These are phyloP conservation scores for Gnatocerus cornutus DNA, from an alignment of 2,888 invertebrate genomes.

Conservation along the genomic window DNA sequence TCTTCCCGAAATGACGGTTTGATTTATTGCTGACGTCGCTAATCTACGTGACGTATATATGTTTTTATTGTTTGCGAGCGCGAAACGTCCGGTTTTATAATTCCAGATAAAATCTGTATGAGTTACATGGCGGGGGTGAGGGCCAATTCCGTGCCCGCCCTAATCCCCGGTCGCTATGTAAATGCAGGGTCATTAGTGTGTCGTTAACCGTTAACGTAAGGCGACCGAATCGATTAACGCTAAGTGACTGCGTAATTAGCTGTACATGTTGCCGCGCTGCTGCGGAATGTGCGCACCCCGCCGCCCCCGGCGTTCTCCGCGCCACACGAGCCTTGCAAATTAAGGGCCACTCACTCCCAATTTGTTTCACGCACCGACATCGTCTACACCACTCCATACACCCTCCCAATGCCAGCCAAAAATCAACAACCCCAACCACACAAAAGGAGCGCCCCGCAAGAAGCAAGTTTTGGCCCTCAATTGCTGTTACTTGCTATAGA, in stretches of 20 bases:
- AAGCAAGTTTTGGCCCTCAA: too few species aligned
- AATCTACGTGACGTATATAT: constrained; percentile 72
- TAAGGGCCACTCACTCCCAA: constrained; percentile 63
- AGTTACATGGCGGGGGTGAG: constrained; percentile 61
- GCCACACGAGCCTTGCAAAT: constrained; percentile 62
- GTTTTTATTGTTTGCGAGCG: constrained; percentile 71
- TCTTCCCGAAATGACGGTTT: constrained; percentile 70
- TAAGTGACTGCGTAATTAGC: constrained; percentile 73
- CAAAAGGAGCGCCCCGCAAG: neutral
- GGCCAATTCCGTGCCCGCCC: constrained; percentile 46
- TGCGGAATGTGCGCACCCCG: constrained; percentile 47
- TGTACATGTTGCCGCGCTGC: constrained; percentile 67
- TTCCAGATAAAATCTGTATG: constrained; percentile 70
- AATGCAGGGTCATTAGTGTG: constrained; percentile 72
- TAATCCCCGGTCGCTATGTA: constrained; percentile 68
- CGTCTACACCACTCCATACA: constrained; percentile 38
- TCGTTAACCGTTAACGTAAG: constrained; percentile 73
- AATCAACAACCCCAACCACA: neutral
- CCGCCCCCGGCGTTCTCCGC: constrained; percentile 52
- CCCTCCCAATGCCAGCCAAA: constrained; percentile 28
- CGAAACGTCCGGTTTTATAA: constrained; percentile 70
- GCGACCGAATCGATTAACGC: constrained; percentile 73
- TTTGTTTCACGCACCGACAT: constrained; percentile 53
- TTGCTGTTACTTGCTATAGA: too few species aligned
- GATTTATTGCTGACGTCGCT: constrained; percentile 72